phyloP scores from a whole-genome alignment of 64 coral and sea anemone species.

The Anthopleura sola region DNA sequence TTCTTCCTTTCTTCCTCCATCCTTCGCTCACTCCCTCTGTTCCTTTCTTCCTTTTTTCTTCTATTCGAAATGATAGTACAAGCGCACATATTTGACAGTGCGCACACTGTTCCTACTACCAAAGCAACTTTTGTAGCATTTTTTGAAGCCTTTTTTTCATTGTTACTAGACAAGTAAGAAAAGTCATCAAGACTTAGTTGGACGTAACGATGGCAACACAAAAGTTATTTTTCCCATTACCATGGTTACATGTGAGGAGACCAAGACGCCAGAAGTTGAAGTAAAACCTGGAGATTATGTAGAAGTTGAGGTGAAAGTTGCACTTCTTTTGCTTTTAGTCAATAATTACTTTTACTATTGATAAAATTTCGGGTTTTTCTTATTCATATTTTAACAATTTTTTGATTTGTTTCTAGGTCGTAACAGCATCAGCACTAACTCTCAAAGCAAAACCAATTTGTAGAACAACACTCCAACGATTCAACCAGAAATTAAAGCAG shows the following conservation, averaged over 20 bases:
- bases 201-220: constrained; percentile 11
- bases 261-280: neutral
- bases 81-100: too few relatives aligned
- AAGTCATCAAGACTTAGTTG: neutral
- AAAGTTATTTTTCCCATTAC: neutral
- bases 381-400: neutral
- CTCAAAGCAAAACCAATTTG: neutral
- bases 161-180: neutral
- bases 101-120: too few relatives aligned
- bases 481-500: neutral
- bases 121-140: too few relatives aligned
- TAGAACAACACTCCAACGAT: neutral
- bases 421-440: constrained; percentile 4
- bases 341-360: neutral
- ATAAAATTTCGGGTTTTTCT: neutral
- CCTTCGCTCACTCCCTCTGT: too few relatives aligned
- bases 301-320: neutral
- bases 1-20: too few relatives aligned
- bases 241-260: neutral
- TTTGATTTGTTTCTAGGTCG: neutral
- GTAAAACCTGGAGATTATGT: neutral
- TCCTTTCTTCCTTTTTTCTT: too few relatives aligned
- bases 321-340: neutral
- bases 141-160: neutral
- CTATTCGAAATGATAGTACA: too few relatives aligned